Evolutionary conservation across 2,888 invertebrate species (phyloP).

Genomic region (Scaptomyza tumidula): DNA sequence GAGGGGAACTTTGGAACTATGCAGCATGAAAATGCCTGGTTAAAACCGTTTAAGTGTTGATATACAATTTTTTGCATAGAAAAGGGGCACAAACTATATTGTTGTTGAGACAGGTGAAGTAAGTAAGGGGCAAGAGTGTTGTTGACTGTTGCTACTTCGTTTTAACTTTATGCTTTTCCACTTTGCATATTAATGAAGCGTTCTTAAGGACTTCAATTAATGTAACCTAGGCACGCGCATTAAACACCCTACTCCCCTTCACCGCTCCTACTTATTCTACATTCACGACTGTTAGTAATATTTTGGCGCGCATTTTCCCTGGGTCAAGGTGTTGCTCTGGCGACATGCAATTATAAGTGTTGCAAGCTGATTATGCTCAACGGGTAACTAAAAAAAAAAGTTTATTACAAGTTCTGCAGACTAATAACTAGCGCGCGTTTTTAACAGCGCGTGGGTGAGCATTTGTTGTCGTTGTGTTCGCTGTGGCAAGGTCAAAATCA

Average conservation of each 20-base stretch:
- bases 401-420: conserved; percentile 42
- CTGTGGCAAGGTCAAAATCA: conserved; percentile 39
- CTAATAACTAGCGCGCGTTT: conserved; percentile 12
- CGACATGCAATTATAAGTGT: conserved; percentile 39
- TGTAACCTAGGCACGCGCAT: conserved; percentile 63
- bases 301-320: conserved; percentile 7
- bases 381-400: not conserved
- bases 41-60: conserved; percentile 76
- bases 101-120: not conserved
- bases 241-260: not conserved
- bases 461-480: conserved; percentile 2
- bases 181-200: conserved; percentile 77
- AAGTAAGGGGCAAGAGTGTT: conserved; percentile 1
- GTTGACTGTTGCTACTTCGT: not conserved
- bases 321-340: conserved; percentile 48
- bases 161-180: conserved; percentile 24
- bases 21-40: conserved; percentile 72
- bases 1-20: conserved; percentile 32
- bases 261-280: not conserved
- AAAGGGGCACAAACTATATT: conserved; percentile 15
- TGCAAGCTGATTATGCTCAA: conserved; percentile 10
- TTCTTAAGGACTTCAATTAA: conserved; percentile 56
- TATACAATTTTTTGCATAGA: conserved; percentile 34
- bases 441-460: conserved; percentile 41
- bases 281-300: not conserved